phyloP scores from a whole-genome alignment of 1,140 invertebrate genomes.

The Zaprionus tsacasi region DNA sequence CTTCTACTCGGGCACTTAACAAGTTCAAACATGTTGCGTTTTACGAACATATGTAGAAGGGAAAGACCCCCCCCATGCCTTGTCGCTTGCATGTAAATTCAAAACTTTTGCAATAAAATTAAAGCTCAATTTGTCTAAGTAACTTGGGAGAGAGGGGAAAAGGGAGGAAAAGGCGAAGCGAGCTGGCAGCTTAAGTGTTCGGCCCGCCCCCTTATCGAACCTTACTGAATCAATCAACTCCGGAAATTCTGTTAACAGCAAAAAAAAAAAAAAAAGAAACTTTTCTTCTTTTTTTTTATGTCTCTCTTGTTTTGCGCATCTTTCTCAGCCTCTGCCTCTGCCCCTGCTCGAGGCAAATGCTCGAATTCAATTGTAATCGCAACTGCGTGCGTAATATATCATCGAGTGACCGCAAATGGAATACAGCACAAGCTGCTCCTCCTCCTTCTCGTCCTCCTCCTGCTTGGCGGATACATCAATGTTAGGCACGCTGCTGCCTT shows the following conservation, averaged over 20 bases:
- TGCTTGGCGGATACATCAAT: slow-evolving; percentile 61
- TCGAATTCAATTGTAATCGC: slow-evolving; percentile 64
- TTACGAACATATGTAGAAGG: slow-evolving; percentile 29
- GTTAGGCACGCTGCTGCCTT: slow-evolving; percentile 42
- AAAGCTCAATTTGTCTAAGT: slow-evolving; percentile 80
- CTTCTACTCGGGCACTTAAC: not conserved
- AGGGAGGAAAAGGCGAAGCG: not conserved
- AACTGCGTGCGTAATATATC: slow-evolving; percentile 68
- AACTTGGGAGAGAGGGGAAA: not conserved
- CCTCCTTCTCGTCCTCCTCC: no score
- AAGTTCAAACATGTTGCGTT: not conserved
- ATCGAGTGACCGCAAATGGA: slow-evolving; percentile 76
- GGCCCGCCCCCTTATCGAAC: slow-evolving; percentile 43
- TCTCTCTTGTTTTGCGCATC: slow-evolving; percentile 6
- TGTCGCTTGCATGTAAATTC: slow-evolving; percentile 69
- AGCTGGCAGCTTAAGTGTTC: slow-evolving; percentile 55
- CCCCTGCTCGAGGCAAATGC: slow-evolving; percentile 17
- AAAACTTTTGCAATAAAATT: slow-evolving; percentile 82
- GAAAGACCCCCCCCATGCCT: slow-evolving; percentile 48
- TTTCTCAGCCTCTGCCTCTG: not conserved
- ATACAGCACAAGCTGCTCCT: slow-evolving; percentile 30
- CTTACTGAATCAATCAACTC: slow-evolving; percentile 79
- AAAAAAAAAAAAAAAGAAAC: slow-evolving; percentile 41
- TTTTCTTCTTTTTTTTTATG: slow-evolving; percentile 11
- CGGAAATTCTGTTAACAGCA: slow-evolving; percentile 81